Evolutionary conservation across 2,797 vertebrate species (phyloP).

Genomic region (Rhynchonycteris naso): DNA sequence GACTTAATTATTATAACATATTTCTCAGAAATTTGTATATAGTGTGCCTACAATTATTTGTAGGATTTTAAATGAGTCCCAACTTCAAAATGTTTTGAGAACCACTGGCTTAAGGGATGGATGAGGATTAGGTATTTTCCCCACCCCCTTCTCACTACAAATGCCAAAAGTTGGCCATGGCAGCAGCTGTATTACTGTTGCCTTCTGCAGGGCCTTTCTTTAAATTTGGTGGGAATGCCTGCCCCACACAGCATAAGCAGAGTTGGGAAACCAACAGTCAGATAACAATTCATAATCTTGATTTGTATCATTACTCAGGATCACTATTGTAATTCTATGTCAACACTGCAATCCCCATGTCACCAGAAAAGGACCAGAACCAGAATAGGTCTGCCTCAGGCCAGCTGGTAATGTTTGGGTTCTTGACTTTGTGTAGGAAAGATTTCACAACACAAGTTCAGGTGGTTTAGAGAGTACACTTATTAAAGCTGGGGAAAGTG

Average conservation of each 20-base stretch:
- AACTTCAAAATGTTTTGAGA: too few species aligned
- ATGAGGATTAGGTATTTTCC: neutral
- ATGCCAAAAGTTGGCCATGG: neutral
- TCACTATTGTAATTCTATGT: neutral
- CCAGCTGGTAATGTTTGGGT: neutral
- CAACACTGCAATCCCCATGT: neutral
- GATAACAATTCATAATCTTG: neutral
- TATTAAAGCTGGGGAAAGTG: neutral
- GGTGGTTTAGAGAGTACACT: neutral
- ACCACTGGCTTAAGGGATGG: too few species aligned
- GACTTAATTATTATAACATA: too few species aligned
- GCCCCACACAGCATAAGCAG: neutral
- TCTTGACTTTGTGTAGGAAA: neutral
- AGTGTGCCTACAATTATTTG: too few species aligned
- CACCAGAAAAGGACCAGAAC: neutral
- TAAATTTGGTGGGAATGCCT: neutral
- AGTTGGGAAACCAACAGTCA: slow-evolving; percentile 20
- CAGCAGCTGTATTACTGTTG: neutral
- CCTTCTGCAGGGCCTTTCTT: neutral
- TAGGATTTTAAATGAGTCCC: too few species aligned
- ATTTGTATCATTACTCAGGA: slow-evolving; percentile 8
- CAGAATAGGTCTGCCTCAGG: neutral
- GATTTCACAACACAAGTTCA: neutral
- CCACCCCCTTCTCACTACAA: neutral
- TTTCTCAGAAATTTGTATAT: too few species aligned